A percentile compares a stretch with the other conserved stretches of the same genome.
These are phyloP conservation scores for Drosophila falleni DNA, from an alignment of 2,888 invertebrate genomes.

Conservation along the genomic window DNA sequence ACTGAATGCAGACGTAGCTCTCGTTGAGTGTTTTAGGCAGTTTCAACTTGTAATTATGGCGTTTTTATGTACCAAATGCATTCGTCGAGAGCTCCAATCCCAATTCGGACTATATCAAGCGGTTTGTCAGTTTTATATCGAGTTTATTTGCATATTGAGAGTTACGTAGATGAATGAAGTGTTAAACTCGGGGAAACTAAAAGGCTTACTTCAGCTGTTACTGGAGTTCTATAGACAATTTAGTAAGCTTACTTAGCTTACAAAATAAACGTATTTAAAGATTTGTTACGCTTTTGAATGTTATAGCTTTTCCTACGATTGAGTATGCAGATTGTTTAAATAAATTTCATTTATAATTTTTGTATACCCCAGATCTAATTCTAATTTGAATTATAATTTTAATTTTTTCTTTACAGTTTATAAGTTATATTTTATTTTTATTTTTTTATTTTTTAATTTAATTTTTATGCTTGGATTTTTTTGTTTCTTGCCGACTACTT, in stretches of 20 bases:
- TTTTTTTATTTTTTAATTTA: too few relatives aligned
- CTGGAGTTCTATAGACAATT: not conserved
- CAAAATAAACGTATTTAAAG: not conserved
- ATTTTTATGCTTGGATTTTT: too few relatives aligned
- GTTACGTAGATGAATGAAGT: slow-evolving; percentile 26
- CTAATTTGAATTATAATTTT: too few relatives aligned
- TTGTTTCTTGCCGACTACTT: too few relatives aligned
- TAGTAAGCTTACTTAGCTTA: not conserved
- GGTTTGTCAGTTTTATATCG: slow-evolving; percentile 25
- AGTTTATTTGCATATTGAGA: slow-evolving; percentile 39
- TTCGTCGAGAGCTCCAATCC: slow-evolving; percentile 18
- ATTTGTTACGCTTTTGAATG: too few relatives aligned
- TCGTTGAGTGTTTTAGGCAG: slow-evolving; percentile 69
- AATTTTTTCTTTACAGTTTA: too few relatives aligned
- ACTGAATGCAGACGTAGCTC: slow-evolving; percentile 49
- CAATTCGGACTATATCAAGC: slow-evolving; percentile 34
- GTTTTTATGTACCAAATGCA: slow-evolving; percentile 60
- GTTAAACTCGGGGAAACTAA: slow-evolving; percentile 14
- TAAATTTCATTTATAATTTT: too few relatives aligned
- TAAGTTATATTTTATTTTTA: too few relatives aligned
- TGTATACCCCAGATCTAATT: too few relatives aligned
- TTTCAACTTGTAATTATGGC: slow-evolving; percentile 68
- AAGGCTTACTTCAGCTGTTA: not conserved
- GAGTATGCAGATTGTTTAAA: too few relatives aligned
- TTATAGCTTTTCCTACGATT: too few relatives aligned